A percentile compares a stretch with the other conserved stretches of the same genome.
These are phyloP conservation scores for Etheostoma nigrum DNA, from an alignment of 2,797 vertebrate species.

Conservation along the genomic window DNA sequence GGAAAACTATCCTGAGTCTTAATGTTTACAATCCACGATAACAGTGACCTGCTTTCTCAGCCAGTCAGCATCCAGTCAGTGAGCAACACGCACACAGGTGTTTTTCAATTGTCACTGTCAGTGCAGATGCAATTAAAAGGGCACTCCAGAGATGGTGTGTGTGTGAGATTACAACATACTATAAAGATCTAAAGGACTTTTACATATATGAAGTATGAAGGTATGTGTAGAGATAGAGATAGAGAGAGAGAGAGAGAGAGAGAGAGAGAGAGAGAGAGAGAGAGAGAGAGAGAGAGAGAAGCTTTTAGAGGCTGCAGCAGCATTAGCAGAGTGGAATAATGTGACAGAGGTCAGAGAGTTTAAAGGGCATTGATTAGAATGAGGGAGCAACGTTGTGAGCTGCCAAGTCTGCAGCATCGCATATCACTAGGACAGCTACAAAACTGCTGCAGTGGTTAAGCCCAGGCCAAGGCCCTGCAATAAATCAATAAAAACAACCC, in stretches of 20 bases:
- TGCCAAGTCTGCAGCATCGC: constrained; percentile 41
- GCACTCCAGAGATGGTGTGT: neutral
- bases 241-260: no score
- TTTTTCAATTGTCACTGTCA: constrained; percentile 12
- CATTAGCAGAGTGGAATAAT: constrained; percentile 10
- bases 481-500: neutral
- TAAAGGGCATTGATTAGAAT: constrained; percentile 52
- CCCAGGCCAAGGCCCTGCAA: neutral
- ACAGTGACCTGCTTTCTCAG: constrained; percentile 26
- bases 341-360: constrained; percentile 23
- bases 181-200: neutral
- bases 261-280: no score
- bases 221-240: neutral
- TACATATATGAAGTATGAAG: neutral
- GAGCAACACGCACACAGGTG: constrained; percentile 30
- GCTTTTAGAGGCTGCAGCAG: constrained; percentile 8
- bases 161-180: constrained; percentile 7
- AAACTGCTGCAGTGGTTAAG: constrained; percentile 58
- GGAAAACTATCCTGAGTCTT: neutral
- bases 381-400: constrained; percentile 23
- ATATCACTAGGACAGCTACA: constrained; percentile 52
- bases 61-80: constrained; percentile 52
- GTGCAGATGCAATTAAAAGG: neutral
- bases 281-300: neutral
- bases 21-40: constrained; percentile 65